Percentiles rank a stretch among this genome's conserved stretches.
Evolutionary conservation across 1,140 invertebrate species (phyloP).

Genomic region (Drosophila oshimai): DNA sequence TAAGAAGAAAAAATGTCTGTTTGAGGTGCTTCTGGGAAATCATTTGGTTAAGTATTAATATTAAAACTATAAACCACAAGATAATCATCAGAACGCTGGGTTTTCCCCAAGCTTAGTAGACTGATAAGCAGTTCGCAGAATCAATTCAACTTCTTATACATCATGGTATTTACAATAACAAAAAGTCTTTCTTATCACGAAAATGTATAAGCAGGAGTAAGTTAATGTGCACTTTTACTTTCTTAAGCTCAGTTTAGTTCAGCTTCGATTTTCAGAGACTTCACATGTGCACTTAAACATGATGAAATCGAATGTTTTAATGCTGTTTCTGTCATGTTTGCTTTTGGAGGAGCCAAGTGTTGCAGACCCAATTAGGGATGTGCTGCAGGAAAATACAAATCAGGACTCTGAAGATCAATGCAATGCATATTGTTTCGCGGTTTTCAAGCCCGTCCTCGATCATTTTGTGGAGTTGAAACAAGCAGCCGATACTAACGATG

Average conservation of each 20-base stretch:
- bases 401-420: background rate
- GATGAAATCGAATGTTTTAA: background rate
- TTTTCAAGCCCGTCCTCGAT: background rate
- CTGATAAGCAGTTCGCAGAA: no score
- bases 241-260: background rate
- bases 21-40: no score
- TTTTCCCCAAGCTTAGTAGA: no score
- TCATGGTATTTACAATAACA: no score
- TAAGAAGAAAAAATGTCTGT: background rate
- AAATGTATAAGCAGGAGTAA: background rate
- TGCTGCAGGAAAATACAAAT: background rate
- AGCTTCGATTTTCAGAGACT: no score
- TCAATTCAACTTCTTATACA: no score
- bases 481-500: background rate
- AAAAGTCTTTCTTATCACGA: no score
- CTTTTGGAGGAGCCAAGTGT: background rate
- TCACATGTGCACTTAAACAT: background rate
- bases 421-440: conserved; percentile 1
- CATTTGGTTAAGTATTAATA: no score
- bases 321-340: background rate
- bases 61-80: no score
- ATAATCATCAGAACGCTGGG: no score
- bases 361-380: background rate
- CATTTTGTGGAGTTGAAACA: background rate
- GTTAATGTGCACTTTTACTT: background rate